These are phyloP conservation scores for Enteromius thamalakanensis DNA, from an alignment of 2,797 vertebrate species.

Conservation along the genomic window DNA sequence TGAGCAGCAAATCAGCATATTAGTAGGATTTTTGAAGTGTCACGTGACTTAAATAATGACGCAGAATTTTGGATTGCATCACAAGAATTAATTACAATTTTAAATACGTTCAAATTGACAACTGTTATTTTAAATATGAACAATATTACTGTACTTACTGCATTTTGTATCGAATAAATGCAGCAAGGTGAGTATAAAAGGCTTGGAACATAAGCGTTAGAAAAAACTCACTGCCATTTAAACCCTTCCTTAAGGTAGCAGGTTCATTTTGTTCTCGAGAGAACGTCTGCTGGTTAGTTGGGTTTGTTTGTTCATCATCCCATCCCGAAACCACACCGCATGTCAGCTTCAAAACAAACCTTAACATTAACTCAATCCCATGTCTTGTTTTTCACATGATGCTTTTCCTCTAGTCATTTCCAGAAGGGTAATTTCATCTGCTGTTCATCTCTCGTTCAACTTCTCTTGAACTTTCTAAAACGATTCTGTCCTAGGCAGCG, in stretches of 20 bases:
- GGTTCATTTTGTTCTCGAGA: background rate
- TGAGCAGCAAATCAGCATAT: background rate
- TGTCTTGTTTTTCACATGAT: background rate
- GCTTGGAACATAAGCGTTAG: background rate
- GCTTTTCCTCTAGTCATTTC: background rate
- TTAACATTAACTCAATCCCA: background rate
- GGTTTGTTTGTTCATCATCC: background rate
- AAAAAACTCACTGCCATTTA: background rate
- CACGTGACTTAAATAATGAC: background rate
- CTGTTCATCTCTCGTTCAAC: background rate
- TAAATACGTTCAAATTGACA: background rate
- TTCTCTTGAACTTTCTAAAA: background rate
- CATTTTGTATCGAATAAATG: background rate
- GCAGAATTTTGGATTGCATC: background rate
- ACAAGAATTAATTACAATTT: background rate
- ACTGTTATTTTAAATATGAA: background rate
- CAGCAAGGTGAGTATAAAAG: background rate
- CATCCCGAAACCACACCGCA: background rate
- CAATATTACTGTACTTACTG: background rate
- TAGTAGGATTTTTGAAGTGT: background rate
- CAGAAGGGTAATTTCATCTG: conserved; percentile 6
- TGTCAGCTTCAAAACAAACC: background rate
- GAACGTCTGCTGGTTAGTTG: background rate
- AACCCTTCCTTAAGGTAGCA: background rate
- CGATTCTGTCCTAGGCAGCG: background rate